Evolutionary conservation across 2,888 invertebrate genomes (phyloP), one percentile per base, ranked within the genome.

Genomic region (Phaedon cochleariae): DNA sequence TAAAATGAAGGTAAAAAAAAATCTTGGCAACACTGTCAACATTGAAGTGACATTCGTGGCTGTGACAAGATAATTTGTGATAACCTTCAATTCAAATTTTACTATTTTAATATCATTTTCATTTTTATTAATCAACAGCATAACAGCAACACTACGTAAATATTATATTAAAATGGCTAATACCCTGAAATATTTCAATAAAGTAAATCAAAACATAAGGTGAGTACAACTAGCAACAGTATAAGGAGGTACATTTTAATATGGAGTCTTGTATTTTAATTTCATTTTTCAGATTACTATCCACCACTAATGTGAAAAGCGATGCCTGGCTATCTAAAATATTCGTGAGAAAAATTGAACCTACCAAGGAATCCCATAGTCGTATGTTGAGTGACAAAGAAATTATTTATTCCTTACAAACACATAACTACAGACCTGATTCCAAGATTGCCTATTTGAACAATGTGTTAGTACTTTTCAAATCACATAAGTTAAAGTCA

Each of bases 371-470:
- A 82, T 93, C 97, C 2, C 98, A 98, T 84, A 98, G 98, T 79
- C 92, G 96, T 71, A 94, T 97, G 91, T 88, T 98, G 53, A 96
- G 97, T 77, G 96, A 96, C 84, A 97, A 97, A 84, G 98, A 98
- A 85, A 90, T 93, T 64, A 93, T 99, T 77, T 98, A 96, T 85
- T 96, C 97, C 70, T 87, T 98, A 65, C 95, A 97, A 82, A 97
- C 97, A 69, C 97, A 98, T 84, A 95, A 96, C 83, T 94, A 97
- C 74, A 91, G 94, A 78, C 94, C 97, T 41, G 96, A 96, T 84
- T 91, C 90, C 52, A 91, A 92, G 85, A 90, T 92, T 73, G 88
- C 92, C 83, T 98, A 98, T 84, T 86, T 97, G 74, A 87, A 89
- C 75, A 96, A 95, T 85, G 96, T 96, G 97, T 97, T 89, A 89